Evolutionary conservation across 2,797 vertebrate genomes (phyloP).

Genomic region (Pagetopsis macropterus): DNA sequence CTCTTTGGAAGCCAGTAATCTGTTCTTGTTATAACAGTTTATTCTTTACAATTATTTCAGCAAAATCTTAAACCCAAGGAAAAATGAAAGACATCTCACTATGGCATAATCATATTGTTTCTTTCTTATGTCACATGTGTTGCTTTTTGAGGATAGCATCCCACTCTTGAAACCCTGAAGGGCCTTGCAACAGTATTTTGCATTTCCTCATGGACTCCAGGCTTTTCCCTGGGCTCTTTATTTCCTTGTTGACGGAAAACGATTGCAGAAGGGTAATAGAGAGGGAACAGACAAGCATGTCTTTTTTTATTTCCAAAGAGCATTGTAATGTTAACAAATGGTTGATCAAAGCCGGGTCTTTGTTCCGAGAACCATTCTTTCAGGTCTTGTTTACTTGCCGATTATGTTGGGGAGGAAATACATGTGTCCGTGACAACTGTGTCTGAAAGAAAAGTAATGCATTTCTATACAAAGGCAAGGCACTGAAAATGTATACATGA

Average conservation of each 20-base stretch:
- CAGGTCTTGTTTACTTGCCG: conserved; percentile 27
- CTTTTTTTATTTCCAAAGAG: conserved; percentile 27
- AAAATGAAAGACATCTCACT: conserved; percentile 5
- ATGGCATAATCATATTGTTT: neutral
- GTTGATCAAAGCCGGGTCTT: conserved; percentile 45
- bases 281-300: conserved; percentile 32
- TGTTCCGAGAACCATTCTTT: conserved; percentile 43
- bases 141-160: conserved; percentile 21
- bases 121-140: conserved; percentile 3
- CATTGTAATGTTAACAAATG: conserved; percentile 43
- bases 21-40: neutral
- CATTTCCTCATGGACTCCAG: conserved; percentile 29
- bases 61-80: neutral
- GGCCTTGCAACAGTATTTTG: conserved; percentile 30
- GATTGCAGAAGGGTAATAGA: conserved; percentile 31
- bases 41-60: conserved; percentile 14
- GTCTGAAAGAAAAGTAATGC: conserved; percentile 1
- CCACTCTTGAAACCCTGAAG: conserved; percentile 19
- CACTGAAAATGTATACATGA: conserved; percentile 12
- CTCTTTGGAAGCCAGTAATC: neutral
- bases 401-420: conserved; percentile 16
- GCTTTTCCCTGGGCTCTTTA: conserved; percentile 44
- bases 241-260: conserved; percentile 50
- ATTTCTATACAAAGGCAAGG: conserved; percentile 10
- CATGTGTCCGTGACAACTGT: conserved; percentile 9